Evolutionary conservation across 2,888 invertebrate species (phyloP), one percentile per base, ranked within the genome.

Genomic region (Yponomeuta cagnagella): DNA sequence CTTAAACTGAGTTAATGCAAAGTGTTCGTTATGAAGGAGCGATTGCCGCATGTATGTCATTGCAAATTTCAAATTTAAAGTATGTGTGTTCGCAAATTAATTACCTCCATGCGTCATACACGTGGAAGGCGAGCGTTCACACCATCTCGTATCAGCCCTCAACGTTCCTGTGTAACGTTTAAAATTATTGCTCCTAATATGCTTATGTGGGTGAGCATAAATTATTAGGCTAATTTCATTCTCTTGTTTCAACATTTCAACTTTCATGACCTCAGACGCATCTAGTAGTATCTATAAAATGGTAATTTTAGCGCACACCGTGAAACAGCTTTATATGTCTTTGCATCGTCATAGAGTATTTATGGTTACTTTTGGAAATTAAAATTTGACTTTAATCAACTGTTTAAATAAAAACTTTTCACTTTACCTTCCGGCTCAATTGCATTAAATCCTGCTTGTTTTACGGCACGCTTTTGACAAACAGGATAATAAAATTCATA

Each of bases 151-250:
- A 80, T 79, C 77, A 75, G 70, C 73, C 72, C 52, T 70, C 76
- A 75, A 75, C 77, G 76, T 70, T 70, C 70, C 70, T 71, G 70
- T 70, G 15, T 15, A 58, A 58, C 52, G 70, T 71, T 73, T 70
- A 72, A 73, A 73, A 73, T 79, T 75, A 74, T 75, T 77, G 75
- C 77, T 82, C 79, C 77, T 81, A 81, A 83, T 83, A 80, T 79
- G 78, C 78, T 78, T 78, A 76, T 80, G 80, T 79, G 80, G 79
- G 81, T 83, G 78, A 79, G 79, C 82, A 86, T 84, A 84, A 86
- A 87, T 87, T 87, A 83, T 77, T 82, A 83, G 81, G 81, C 75
- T 76, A 83, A 85, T 84, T 85, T 83, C 81, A 86, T 85, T 82
- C 79, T 80, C 81, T 77, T 83, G 82, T 84, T 80, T 78, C 78